Base-by-base conservation (phyloP, 1,140 invertebrate genomes). In the Drosophila elegans region DNA sequence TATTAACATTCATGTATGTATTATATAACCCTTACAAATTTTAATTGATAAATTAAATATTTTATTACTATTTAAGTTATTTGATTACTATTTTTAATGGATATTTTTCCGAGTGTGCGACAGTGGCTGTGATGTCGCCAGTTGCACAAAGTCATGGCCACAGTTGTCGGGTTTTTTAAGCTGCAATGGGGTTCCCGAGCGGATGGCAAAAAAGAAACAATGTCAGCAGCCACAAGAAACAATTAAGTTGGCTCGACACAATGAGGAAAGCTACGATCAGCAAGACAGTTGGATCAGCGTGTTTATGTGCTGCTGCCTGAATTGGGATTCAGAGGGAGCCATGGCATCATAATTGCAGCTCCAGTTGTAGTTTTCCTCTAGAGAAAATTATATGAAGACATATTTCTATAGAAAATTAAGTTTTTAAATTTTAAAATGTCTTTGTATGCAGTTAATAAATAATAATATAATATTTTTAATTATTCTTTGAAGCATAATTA, bases 111-210 rank as follows among this genome's bases (percentile, higher is more conserved):
- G 21, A 61, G 44, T 52, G 77, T 25, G 16, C 25, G 16, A 16
- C 49, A 78, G 61, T 52, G 66, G 41, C 42, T 78, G 41, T 21
- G 41, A 56, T 80, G 78, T 72, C 60, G 64, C 72, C 78, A 61
- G 63, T 71, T 79, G 63, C 64, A 69, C 80, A 83, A 82, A 79
- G 80, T 83, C 80, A 84, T 74, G 80, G 80, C 67, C 64, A 49
- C 51, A 56, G 44, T 56, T 69, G 67, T 71, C 32, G 44, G 6
- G 39, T 48, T 71, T 60, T 45, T 59, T 62, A 12, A 55, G 39
- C 38, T 52, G 69, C 25, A 25, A 12, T 46, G 42, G 52, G 59
- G 39, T 42, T 66, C 55, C 54, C 41, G 44, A 62, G 39, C 46
- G 44, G 51, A 74, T 55, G 51, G 61, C 49, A 54, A 54, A 64